Base-by-base conservation (phyloP, 2,888 invertebrate species). In the Callyntrura guangdongensis region DNA sequence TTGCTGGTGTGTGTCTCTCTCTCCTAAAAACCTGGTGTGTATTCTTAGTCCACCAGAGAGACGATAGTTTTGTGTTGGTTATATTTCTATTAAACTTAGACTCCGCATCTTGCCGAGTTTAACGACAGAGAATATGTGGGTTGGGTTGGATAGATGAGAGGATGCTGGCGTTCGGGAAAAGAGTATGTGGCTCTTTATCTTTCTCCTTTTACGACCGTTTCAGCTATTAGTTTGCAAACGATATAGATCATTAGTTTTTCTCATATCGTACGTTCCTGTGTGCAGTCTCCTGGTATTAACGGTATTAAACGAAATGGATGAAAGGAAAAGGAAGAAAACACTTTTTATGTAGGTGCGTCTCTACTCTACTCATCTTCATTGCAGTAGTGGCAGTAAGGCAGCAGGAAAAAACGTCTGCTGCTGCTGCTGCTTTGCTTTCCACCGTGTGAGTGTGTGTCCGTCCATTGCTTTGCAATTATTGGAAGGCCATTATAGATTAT, bases 201-300 rank as follows among this genome's bases (percentile, higher is more conserved):
- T 27, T 64, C 49, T 47, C 67, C 67, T 83, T 85, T 85, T 85
- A 85, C 72, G 85, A 85, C 85, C 85, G 56, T 85, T 85, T 85
- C 85, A 85, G 85, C 88, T 81, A 88, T 88, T 83, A 88, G 88
- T 69, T 88, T 82, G 88, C 82, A 88, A 88, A 83, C 88, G 88
- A 88, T 88, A 88, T 88, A 82, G 88, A 88, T 88, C 88, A 88
- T 88, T 88, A 88, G 82, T 86, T 86, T 56, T 74, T n/a, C 77
- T 86, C 86, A 86, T 64, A 77, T 69, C 67, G 77, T 81, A 61
- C 59, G 36, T 61, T 81, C 36, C 59, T 81, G 25, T 56, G 69
- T 86, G 67, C 61, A 20, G 59, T 74, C 49, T 59, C 59, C 61
- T 20, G 53, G 85, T 72, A 53, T 53, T 56, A 85, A 85, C 69